A percentile compares a stretch with the other conserved stretches of the same genome.
These are phyloP conservation scores for Clarias laeviceps DNA, from an alignment of 2,797 vertebrate genomes.

Conservation along the genomic window DNA sequence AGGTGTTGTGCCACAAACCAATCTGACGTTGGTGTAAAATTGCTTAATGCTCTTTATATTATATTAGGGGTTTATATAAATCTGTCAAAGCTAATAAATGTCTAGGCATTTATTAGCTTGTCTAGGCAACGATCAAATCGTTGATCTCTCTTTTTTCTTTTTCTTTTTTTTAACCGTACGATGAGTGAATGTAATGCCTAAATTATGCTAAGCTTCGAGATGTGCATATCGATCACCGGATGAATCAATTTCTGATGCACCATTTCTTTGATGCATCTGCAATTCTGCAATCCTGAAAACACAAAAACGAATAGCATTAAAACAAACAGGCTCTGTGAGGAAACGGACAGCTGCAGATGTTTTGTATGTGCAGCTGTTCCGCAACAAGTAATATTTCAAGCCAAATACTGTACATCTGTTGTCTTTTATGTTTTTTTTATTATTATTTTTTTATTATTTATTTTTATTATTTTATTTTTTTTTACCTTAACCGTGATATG, in stretches of 20 bases:
- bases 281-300: not conserved
- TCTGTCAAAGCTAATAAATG: not conserved
- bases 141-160: too few relatives aligned
- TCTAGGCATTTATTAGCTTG: too few relatives aligned
- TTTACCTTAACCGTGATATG: not conserved
- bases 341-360: conserved; percentile 6
- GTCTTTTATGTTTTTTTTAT: not conserved
- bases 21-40: not conserved
- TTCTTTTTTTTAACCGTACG: not conserved
- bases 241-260: not conserved
- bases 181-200: not conserved
- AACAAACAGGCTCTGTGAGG: not conserved
- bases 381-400: conserved; percentile 12
- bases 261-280: not conserved
- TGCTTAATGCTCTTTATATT: not conserved
- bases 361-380: not conserved
- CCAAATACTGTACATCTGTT: conserved; percentile 12
- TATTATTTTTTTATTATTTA: not conserved
- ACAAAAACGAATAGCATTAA: conserved; percentile 1
- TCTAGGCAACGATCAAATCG: too few relatives aligned
- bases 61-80: not conserved
- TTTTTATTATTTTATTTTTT: not conserved
- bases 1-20: not conserved
- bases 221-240: not conserved
- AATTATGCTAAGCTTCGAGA: not conserved